Evolutionary conservation across 37 sponge, comb jelly and placozoan species (phyloP).

Genomic region (Bolinopsis microptera): DNA sequence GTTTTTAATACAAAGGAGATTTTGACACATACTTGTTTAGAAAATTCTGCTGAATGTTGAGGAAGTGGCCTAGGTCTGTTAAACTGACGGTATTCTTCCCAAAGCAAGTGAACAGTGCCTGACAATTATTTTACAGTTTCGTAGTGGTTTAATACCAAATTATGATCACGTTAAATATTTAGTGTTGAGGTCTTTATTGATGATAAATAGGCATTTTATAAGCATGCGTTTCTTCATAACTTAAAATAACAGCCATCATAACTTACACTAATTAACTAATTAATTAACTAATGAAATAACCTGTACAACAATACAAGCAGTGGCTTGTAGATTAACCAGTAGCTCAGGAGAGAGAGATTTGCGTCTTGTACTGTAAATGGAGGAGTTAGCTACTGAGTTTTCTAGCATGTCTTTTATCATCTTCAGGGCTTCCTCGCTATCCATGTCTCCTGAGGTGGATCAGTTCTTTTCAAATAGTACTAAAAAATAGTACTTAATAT

Average conservation of each 20-base stretch:
- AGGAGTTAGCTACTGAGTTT: constrained; percentile 48
- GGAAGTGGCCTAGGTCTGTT: constrained; percentile 48
- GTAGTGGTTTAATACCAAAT: no score
- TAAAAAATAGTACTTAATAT: no score
- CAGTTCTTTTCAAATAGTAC: background rate
- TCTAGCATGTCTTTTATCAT: constrained; percentile 60
- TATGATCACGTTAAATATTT: no score
- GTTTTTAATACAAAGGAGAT: no score
- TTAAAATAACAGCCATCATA: no score
- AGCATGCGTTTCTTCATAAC: no score
- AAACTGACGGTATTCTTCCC: background rate
- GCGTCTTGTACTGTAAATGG: constrained; percentile 14
- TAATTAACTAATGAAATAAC: no score
- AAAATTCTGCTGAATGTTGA: constrained; percentile 53
- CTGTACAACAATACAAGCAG: constrained; percentile 2
- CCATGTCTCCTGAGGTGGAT: constrained; percentile 45
- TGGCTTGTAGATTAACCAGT: background rate
- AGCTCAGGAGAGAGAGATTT: constrained; percentile 40
- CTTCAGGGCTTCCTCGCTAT: background rate
- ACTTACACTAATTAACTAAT: no score
- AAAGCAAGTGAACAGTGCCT: constrained; percentile 57
- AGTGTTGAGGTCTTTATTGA: no score
- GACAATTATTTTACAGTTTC: no score
- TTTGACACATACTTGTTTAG: background rate
- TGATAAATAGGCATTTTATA: no score